Base-by-base conservation (phyloP, 2,888 invertebrate species). In the Zygaena filipendulae region DNA sequence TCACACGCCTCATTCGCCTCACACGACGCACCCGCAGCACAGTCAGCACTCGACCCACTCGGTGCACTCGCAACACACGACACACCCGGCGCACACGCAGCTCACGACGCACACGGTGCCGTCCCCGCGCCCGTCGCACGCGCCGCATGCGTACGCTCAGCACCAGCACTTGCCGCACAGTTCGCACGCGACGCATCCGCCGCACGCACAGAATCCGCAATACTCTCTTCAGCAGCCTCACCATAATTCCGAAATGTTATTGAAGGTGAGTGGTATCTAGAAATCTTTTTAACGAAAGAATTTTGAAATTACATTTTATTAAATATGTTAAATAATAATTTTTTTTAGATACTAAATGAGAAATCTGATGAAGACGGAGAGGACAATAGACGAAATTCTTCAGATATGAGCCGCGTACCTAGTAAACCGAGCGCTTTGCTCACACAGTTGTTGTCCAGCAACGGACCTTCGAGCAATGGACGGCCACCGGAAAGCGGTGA, bases 351-450 rank as follows among this genome's bases (percentile, higher is more conserved):
- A 61, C 75, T 92, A 38, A 92, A 91, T 56, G 90, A 91, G 41
- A 91, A 89, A 66, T 88, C 86, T 34, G 91, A 91, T 47, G 90
- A 91, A 44, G 91, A 91, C 43, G 86, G 87, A 38, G 82, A 85
- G 33, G 88, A 87, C 38, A 71, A 71, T 40, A 77, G 82, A 44
- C 81, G 67, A 47, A 68, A 61, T 42, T 49, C 58, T 9, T 49
- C 46, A 10, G 66, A 64, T 9, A 47, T 47, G 4, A 48, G 47
- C 11, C 55, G 64, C 13, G 47, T 49, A 13, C 41, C 52, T 6
- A 44, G 81, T 42, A 61, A 82, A 59, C 70, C 74, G 25, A 82
- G 83, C 45, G 85, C 83, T 27, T 56, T 85, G 13, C 66, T 84
- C 35, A 82, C 83, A 1, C 83, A 84, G 43, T 49, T 72, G 38